Percentiles rank a stretch among this genome's conserved stretches.
Conservation (phyloP, 2,888 invertebrate species). For the Drosophila picticornis region DNA sequence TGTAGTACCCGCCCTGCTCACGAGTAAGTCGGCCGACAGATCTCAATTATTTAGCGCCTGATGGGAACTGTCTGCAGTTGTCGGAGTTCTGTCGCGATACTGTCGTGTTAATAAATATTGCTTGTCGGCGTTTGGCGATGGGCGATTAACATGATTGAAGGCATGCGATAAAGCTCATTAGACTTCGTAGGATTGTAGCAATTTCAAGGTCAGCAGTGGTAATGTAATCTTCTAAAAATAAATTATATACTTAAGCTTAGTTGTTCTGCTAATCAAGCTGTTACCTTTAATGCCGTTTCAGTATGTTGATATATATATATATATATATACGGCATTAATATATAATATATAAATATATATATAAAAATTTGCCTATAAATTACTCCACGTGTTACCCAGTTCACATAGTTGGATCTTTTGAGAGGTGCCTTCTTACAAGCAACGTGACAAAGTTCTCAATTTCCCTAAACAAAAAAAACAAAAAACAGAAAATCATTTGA, state of each 20-base stretch:
- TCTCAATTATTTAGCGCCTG: slow-evolving; percentile 13
- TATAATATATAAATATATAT: background rate
- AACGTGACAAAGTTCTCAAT: slow-evolving; percentile 25
- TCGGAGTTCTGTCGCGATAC: slow-evolving; percentile 22
- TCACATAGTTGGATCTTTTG: slow-evolving; percentile 9
- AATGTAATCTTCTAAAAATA: slow-evolving; percentile 3
- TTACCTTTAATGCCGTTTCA: background rate
- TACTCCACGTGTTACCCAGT: slow-evolving; percentile 15
- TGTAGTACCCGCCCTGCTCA: slow-evolving; percentile 8
- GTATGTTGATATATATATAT: background rate
- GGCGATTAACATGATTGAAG: slow-evolving; percentile 43
- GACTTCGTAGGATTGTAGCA: background rate
- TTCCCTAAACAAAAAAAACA: background rate
- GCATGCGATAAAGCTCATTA: slow-evolving; percentile 4
- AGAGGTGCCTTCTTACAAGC: slow-evolving; percentile 1
- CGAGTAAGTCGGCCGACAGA: slow-evolving; percentile 45
- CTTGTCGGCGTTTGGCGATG: background rate
- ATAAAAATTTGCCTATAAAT: slow-evolving; percentile 12
- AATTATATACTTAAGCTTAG: slow-evolving; percentile 8
- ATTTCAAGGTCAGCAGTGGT: slow-evolving; percentile 11
- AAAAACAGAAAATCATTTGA: background rate
- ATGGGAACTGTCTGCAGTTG: slow-evolving; percentile 34
- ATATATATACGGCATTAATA: background rate
- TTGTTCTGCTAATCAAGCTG: background rate
- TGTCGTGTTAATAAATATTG: slow-evolving; percentile 39